Evolutionary conservation across 2,113 vertebrate species (phyloP).

Genomic region (Pomatorhinus ruficollis): DNA sequence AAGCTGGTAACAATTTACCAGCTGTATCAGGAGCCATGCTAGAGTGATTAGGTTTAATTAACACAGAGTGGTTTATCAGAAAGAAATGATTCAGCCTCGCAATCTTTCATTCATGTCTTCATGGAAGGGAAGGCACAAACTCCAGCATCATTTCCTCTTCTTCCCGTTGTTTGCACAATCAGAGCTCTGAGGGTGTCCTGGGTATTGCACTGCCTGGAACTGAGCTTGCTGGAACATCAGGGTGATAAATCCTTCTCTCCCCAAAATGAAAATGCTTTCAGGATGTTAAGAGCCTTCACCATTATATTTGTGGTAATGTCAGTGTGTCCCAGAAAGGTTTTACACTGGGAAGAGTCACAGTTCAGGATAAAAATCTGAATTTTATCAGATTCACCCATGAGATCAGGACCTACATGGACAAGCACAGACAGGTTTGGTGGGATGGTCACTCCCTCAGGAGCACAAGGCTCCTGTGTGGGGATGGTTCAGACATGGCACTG

Average conservation of each 20-base stretch:
- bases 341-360: background rate
- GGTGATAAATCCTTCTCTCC: background rate
- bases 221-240: background rate
- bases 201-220: background rate
- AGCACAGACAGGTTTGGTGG: background rate
- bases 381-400: no score
- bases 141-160: constrained; percentile 37
- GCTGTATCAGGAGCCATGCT: background rate
- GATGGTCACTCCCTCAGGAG: background rate
- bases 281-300: background rate
- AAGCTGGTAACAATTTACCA: background rate
- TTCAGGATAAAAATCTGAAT: background rate
- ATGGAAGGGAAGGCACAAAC: background rate
- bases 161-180: background rate
- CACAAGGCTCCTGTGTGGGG: accelerated
- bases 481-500: background rate
- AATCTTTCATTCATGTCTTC: constrained; percentile 23
- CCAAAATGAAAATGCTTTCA: background rate
- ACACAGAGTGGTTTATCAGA: background rate
- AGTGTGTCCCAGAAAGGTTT: background rate
- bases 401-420: no score
- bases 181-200: background rate
- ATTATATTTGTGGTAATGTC: background rate
- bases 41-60: constrained; percentile 45
- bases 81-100: constrained; percentile 25